Percentiles rank a stretch among this genome's conserved stretches.
Conservation (phyloP, 1,140 invertebrate species). For the Thereuonema tuberculata region DNA sequence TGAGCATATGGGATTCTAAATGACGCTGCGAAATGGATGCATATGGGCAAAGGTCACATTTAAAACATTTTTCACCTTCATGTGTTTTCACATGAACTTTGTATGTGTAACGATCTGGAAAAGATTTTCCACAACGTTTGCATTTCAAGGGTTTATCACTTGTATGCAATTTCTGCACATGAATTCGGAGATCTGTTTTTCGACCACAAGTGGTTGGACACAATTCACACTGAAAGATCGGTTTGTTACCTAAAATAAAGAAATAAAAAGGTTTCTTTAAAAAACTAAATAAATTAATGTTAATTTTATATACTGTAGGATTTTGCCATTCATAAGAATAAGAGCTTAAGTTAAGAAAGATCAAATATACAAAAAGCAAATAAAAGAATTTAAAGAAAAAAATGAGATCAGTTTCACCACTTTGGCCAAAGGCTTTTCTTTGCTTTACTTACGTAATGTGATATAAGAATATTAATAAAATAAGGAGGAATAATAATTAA, state of each 20-base stretch:
- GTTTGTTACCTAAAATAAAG: conserved; percentile 58
- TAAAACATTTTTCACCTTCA: conserved; percentile 94
- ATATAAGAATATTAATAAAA: no score
- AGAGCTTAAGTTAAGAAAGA: neutral
- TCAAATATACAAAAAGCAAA: no score
- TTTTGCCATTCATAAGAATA: neutral
- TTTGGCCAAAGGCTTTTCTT: no score
- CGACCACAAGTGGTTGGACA: conserved; percentile 93
- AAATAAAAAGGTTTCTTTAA: conserved; percentile 13
- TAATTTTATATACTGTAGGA: neutral
- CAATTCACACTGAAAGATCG: conserved; percentile 84
- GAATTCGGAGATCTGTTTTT: conserved; percentile 90
- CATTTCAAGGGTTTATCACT: conserved; percentile 83
- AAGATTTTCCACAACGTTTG: conserved; percentile 81
- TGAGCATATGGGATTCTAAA: conserved; percentile 90
- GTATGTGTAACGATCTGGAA: conserved; percentile 59
- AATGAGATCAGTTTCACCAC: no score
- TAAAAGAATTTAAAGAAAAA: no score
- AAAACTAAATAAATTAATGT: neutral
- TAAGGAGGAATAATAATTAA: no score
- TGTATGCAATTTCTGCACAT: conserved; percentile 91
- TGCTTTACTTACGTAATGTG: no score
- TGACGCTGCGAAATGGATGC: conserved; percentile 82
- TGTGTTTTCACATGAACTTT: conserved; percentile 65
- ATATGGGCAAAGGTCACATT: conserved; percentile 88